Percentiles rank a stretch among this genome's conserved stretches.
phyloP scores from a whole-genome alignment of 2,888 invertebrate species.

The Phyto melanocephala region DNA sequence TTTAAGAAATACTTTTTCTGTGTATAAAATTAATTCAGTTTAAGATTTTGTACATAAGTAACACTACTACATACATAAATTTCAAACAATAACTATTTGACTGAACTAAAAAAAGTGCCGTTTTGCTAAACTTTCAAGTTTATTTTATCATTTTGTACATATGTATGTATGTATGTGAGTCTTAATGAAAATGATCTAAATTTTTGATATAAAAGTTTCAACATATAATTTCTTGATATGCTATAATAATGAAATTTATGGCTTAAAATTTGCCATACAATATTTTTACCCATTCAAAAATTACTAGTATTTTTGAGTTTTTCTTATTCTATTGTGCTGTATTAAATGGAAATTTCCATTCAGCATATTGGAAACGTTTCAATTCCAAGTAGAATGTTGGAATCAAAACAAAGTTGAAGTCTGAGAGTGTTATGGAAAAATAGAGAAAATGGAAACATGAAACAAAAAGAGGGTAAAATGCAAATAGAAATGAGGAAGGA shows the following conservation, averaged over 20 bases:
- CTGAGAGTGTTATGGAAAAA: background rate
- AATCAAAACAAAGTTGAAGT: background rate
- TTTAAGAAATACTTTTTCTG: too few species aligned
- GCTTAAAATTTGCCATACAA: background rate
- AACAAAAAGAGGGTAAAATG: background rate
- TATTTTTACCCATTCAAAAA: background rate
- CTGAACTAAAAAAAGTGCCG: too few species aligned
- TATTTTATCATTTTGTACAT: too few species aligned
- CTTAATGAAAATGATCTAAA: too few species aligned
- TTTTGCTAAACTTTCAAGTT: too few species aligned
- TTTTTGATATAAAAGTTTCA: too few species aligned
- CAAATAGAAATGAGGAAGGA: background rate
- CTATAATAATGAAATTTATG: constrained; percentile 21
- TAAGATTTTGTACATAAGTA: too few species aligned
- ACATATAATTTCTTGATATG: background rate
- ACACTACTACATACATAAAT: too few species aligned
- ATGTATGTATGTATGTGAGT: too few species aligned
- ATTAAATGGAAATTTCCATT: constrained; percentile 4
- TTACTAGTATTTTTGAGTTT: background rate
- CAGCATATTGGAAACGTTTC: background rate
- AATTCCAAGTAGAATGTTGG: background rate
- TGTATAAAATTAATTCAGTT: too few species aligned
- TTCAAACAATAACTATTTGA: too few species aligned
- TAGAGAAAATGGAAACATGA: background rate
- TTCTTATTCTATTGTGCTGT: background rate